A percentile compares a stretch with the other conserved stretches of the same genome.
Evolutionary conservation across 1,140 invertebrate species (phyloP).

Genomic region (Apocrypta bakeri): DNA sequence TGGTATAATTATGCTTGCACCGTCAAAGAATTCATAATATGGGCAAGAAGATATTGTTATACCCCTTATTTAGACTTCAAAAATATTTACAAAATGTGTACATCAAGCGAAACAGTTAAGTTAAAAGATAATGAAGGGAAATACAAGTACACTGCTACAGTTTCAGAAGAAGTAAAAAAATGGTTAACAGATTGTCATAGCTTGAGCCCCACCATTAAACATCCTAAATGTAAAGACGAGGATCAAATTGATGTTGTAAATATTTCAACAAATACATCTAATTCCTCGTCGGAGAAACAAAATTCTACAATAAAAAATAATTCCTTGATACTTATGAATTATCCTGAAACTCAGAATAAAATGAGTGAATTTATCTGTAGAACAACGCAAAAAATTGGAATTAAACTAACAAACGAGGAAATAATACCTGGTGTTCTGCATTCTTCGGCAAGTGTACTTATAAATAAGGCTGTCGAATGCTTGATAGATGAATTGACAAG

Average conservation of each 20-base stretch:
- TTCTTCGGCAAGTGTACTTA: constrained; percentile 60
- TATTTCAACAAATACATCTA: constrained; percentile 30
- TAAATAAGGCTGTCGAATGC: constrained; percentile 66
- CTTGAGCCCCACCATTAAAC: constrained; percentile 1
- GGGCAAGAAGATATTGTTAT: constrained; percentile 74
- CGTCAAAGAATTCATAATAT: constrained; percentile 73
- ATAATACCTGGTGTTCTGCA: constrained; percentile 64
- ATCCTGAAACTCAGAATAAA: constrained; percentile 56
- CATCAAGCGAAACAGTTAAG: constrained; percentile 58
- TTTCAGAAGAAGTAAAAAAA: constrained; percentile 21
- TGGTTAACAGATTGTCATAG: constrained; percentile 34
- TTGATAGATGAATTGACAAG: constrained; percentile 66
- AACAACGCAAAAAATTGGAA: constrained; percentile 62
- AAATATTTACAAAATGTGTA: constrained; percentile 55
- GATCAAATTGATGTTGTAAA: constrained; percentile 57
- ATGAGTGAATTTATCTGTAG: constrained; percentile 64
- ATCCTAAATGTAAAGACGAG: constrained; percentile 43
- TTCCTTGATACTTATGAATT: constrained; percentile 56
- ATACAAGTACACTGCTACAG: constrained; percentile 42
- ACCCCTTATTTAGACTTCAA: constrained; percentile 58
- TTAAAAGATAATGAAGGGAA: constrained; percentile 37
- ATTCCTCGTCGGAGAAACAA: constrained; percentile 34
- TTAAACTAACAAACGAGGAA: constrained; percentile 64
- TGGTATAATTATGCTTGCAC: constrained; percentile 71
- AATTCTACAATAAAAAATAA: constrained; percentile 20